A percentile compares a stretch with the other conserved stretches of the same genome.
Evolutionary conservation across 2,113 vertebrate species (phyloP).

Genomic region (Crocuta crocuta): DNA sequence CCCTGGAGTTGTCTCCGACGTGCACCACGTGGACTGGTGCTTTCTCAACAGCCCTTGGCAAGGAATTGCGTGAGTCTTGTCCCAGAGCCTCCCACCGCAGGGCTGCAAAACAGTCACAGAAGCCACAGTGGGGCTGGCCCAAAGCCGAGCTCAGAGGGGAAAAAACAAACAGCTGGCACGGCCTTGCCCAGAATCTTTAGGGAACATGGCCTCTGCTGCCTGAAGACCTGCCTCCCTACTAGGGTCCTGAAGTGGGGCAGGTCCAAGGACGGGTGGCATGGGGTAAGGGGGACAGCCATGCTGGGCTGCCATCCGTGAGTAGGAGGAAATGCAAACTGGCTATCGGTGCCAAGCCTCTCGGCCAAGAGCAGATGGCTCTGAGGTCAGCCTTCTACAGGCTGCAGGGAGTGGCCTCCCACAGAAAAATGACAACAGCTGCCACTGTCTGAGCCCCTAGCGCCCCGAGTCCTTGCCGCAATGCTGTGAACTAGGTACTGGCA

Average conservation of each 20-base stretch:
- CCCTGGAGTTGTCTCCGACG: neutral
- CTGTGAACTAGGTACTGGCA: neutral
- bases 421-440: neutral
- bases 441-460: neutral
- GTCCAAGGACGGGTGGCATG: neutral
- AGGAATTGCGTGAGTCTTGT: neutral
- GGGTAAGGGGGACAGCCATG: neutral
- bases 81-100: neutral
- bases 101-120: neutral
- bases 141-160: neutral
- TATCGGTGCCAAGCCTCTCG: neutral
- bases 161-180: accelerated
- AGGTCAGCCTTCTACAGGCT: conserved; percentile 9
- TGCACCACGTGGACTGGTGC: neutral
- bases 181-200: neutral
- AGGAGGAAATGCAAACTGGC: neutral
- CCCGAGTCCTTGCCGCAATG: neutral
- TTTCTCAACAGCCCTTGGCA: neutral
- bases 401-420: neutral
- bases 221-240: neutral
- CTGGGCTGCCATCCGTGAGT: neutral
- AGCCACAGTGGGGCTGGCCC: neutral
- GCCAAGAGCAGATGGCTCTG: conserved; percentile 36
- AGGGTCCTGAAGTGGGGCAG: neutral
- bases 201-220: neutral